Conservation (phyloP, 2,113 vertebrate species). For the Polyodon spathula region DNA sequence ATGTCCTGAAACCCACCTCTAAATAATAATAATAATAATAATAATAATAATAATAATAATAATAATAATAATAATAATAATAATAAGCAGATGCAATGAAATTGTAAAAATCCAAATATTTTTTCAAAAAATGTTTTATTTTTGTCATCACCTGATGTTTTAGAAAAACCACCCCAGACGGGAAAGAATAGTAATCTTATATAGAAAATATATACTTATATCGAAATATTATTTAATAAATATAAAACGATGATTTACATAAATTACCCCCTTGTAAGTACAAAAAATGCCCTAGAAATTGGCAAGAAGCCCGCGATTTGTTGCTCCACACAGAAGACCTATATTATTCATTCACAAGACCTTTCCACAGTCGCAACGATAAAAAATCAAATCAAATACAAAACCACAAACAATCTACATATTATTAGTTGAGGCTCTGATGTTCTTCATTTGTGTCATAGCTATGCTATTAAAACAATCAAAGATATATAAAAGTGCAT, state of each 20-base stretch:
- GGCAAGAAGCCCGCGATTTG: no score
- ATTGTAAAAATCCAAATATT: neutral
- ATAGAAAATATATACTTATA: constrained; percentile 1
- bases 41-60: no score
- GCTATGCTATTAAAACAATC: neutral
- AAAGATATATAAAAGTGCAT: constrained; percentile 1
- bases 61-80: no score
- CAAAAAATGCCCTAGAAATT: neutral
- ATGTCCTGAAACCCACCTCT: no score
- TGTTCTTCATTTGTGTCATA: neutral
- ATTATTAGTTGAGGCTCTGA: neutral
- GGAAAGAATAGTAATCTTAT: neutral
- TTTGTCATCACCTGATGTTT: neutral
- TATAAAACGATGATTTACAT: constrained; percentile 2
- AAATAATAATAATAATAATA: no score
- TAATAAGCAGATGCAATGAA: no score
- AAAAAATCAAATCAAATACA: neutral
- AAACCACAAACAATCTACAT: neutral
- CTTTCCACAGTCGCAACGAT: no score
- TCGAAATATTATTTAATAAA: neutral
- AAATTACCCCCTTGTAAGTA: neutral
- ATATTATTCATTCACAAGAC: no score
- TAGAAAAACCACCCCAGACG: neutral
- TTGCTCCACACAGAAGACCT: no score
- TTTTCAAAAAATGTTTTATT: neutral